Conservation (phyloP, 2,888 invertebrate genomes). For the Drosophila barbarae region DNA sequence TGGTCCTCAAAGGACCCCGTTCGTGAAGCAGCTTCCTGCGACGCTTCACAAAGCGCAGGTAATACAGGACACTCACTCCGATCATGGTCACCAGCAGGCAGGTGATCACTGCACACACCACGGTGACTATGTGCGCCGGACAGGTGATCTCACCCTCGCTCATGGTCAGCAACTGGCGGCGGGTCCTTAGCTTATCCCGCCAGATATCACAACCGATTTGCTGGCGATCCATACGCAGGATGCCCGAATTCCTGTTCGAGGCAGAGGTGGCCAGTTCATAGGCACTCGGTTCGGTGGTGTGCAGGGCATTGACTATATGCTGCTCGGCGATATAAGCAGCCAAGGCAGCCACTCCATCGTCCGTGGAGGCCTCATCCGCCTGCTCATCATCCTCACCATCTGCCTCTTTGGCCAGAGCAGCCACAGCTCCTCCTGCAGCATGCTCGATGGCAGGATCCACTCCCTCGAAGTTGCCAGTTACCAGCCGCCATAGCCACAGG, state of each 20-base stretch:
- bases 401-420: constrained; percentile 69
- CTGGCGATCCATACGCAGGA: constrained; percentile 77
- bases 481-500: constrained; percentile 91
- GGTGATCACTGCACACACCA: constrained; percentile 79
- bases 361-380: constrained; percentile 52
- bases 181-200: constrained; percentile 74
- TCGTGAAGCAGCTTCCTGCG: constrained; percentile 78
- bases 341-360: constrained; percentile 61
- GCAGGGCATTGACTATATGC: constrained; percentile 63
- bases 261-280: constrained; percentile 50
- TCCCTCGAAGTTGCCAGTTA: constrained; percentile 77
- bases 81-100: constrained; percentile 78
- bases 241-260: constrained; percentile 55
- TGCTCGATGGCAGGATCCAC: constrained; percentile 51
- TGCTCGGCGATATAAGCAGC: constrained; percentile 75
- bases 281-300: constrained; percentile 62
- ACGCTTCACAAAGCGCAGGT: constrained; percentile 78
- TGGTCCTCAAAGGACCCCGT: constrained; percentile 74
- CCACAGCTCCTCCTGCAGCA: constrained; percentile 69
- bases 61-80: constrained; percentile 78
- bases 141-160: constrained; percentile 79
- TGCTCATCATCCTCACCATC: constrained; percentile 33
- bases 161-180: constrained; percentile 76
- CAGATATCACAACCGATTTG: constrained; percentile 79
- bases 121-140: constrained; percentile 80